Base-by-base conservation (phyloP, 2,113 vertebrate species). In the Corvus hawaiiensis region DNA sequence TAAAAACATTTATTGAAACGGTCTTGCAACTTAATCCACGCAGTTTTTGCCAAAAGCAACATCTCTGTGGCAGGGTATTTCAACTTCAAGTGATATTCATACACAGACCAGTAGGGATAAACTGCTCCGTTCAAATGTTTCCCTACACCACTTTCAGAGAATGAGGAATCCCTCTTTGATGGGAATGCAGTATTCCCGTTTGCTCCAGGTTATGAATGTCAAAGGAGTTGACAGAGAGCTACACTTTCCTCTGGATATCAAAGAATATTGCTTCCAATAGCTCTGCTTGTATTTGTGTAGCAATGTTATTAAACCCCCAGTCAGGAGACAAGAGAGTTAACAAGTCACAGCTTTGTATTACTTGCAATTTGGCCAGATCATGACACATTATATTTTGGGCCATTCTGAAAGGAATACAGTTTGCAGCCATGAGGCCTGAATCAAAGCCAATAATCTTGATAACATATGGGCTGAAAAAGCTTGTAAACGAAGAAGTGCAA, bases 141-240 rank as follows among this genome's bases (percentile, higher is more conserved):
- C 18, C 39, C 52, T 24, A 22, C 33, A 35, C 7, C 21, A 6
- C 55, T 33, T 33, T n/a, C 54, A n/a, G 63, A 48, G 67, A 79
- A 55, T 1, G n/a, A 89, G 82, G 48, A 91, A 76, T 9, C 11
- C 35, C 15, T 35, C 11, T 51, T 43, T 84, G n/a, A 23, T 80
- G 73, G 41, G 62, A 82, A 69, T 15, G 10, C 3, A 49, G 54
- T 3, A 44, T 54, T 94, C 58, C 49, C 12, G 4, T 49, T 73
- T 72, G 52, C 39, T 64, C 6, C 55, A 69, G 24, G 1, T 24
- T 35, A 5, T 0, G 2, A 46, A 24, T 3, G 13, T 10, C 32
- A 44, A 35, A 91, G 54, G 6, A 75, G 32, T 3, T 56, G 69
- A 52, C 16, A 64, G 51, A 63, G 27, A 56, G 15, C 46, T n/a